Evolutionary conservation across 2,113 vertebrate species (phyloP).

Genomic region (Polypterus senegalus): DNA sequence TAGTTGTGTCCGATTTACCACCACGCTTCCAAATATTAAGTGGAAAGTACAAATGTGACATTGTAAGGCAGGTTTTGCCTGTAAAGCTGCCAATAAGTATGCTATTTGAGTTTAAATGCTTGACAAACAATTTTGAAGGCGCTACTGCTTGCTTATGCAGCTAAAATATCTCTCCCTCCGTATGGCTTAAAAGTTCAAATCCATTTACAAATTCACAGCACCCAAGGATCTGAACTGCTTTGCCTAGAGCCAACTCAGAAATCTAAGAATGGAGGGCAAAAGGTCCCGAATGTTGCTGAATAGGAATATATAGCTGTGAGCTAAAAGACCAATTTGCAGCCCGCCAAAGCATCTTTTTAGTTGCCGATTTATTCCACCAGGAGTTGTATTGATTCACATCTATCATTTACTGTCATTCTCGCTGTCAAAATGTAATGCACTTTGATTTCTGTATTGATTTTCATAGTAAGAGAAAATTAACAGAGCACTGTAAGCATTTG

Average conservation of each 20-base stretch:
- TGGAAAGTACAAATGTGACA: too few relatives aligned
- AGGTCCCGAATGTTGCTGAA: constrained; percentile 6
- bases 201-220: constrained; percentile 15
- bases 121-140: too few relatives aligned
- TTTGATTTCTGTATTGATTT: constrained; percentile 36
- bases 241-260: constrained; percentile 13
- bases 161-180: too few relatives aligned
- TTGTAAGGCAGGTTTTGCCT: too few relatives aligned
- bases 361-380: constrained; percentile 18
- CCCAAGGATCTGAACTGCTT: background rate
- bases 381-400: constrained; percentile 33
- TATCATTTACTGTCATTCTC: constrained; percentile 31
- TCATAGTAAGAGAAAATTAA: constrained; percentile 36
- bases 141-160: too few relatives aligned
- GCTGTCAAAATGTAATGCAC: constrained; percentile 36
- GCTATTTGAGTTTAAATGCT: too few relatives aligned
- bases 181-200: background rate
- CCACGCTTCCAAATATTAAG: too few relatives aligned
- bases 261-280: constrained; percentile 8
- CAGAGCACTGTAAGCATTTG: constrained; percentile 29
- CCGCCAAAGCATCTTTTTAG: constrained; percentile 25
- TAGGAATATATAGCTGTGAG: constrained; percentile 7
- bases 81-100: too few relatives aligned
- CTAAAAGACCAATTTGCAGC: constrained; percentile 10
- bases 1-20: too few relatives aligned